Percentiles rank a stretch among this genome's conserved stretches.
phyloP scores from a whole-genome alignment of 92 coral and sea anemone genomes.

The Metridium senile region DNA sequence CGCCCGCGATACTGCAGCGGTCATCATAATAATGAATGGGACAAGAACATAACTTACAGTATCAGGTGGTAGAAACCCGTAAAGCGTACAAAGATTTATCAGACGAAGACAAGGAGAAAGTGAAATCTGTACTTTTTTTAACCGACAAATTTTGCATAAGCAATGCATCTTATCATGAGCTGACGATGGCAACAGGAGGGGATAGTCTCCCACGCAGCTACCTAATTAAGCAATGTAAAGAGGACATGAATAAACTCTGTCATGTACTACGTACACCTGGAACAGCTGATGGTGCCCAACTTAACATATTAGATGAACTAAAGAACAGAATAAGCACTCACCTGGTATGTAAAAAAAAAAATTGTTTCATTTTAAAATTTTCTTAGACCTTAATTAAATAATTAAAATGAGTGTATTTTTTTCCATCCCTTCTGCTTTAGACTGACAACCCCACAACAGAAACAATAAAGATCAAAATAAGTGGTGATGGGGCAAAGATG shows the following conservation, averaged over 20 bases:
- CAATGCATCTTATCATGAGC: conserved; percentile 53
- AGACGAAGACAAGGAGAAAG: conserved; percentile 1
- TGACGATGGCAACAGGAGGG: conserved; percentile 17
- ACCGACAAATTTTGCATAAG: conserved; percentile 50
- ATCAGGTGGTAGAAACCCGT: too few relatives aligned
- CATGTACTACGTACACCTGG: conserved; percentile 48
- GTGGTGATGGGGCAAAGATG: conserved; percentile 69
- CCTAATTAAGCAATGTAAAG: conserved; percentile 47
- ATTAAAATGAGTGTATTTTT: too few relatives aligned
- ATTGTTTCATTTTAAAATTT: too few relatives aligned
- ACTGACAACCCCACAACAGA: too few relatives aligned
- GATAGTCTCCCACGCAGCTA: conserved; percentile 44
- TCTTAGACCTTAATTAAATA: too few relatives aligned
- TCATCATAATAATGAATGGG: too few relatives aligned
- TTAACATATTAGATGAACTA: too few relatives aligned
- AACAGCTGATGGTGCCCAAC: conserved; percentile 48
- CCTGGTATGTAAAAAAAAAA: too few relatives aligned
- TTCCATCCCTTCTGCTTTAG: too few relatives aligned
- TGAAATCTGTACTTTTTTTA: conserved; percentile 5
- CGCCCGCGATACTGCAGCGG: too few relatives aligned
- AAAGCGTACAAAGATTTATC: not conserved
- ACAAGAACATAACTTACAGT: too few relatives aligned
- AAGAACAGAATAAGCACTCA: too few relatives aligned
- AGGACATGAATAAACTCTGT: conserved; percentile 41
- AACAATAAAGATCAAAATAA: conserved; percentile 51